Conservation (phyloP, 2,888 invertebrate species). For the Morpho helenor region DNA sequence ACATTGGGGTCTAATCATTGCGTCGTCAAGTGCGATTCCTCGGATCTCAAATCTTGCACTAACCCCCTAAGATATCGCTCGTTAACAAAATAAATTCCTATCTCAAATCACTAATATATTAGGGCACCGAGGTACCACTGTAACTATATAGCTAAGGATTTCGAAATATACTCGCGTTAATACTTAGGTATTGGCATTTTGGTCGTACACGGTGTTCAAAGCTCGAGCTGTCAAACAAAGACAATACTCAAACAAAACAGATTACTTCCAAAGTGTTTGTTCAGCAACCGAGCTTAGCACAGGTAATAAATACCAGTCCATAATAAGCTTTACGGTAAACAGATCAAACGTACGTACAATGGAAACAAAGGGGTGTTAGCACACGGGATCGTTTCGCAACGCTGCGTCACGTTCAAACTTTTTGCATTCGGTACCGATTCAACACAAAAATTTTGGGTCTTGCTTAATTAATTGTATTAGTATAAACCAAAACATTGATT, state of each 20-base stretch:
- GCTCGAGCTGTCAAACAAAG: not conserved
- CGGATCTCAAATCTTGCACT: too few species aligned
- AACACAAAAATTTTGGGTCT: too few species aligned
- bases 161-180: not conserved
- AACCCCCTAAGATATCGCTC: too few species aligned
- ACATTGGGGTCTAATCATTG: too few species aligned
- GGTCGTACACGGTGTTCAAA: not conserved
- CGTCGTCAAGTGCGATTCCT: too few species aligned
- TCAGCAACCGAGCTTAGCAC: not conserved
- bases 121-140: too few species aligned
- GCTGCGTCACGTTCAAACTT: not conserved
- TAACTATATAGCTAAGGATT: not conserved
- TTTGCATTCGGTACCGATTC: too few species aligned
- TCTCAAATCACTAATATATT: too few species aligned
- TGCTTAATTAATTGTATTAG: too few species aligned
- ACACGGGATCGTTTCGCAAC: conserved; percentile 6
- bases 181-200: not conserved
- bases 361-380: conserved; percentile 5
- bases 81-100: too few species aligned
- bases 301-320: not conserved
- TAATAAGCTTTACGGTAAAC: conserved; percentile 1
- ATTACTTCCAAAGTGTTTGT: conserved; percentile 6
- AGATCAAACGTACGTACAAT: not conserved
- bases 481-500: too few species aligned
- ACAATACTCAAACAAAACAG: conserved; percentile 1